Evolutionary conservation across 2,797 vertebrate species (phyloP).

Genomic region (Pseudomugil tenellus): DNA sequence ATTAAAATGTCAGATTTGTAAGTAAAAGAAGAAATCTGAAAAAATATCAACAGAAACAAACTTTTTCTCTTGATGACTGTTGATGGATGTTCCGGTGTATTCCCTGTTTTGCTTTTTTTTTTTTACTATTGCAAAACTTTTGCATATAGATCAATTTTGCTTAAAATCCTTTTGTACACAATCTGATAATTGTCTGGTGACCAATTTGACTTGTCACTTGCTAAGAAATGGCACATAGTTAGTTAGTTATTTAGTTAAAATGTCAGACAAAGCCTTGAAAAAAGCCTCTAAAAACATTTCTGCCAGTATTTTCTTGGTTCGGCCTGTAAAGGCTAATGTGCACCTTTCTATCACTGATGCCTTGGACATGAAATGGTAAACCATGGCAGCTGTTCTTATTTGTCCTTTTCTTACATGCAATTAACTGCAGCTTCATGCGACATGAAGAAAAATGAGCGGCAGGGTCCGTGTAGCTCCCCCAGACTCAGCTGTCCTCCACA

Average conservation of each 20-base stretch:
- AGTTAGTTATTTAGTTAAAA: neutral
- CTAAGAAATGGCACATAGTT: neutral
- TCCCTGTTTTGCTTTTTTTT: neutral
- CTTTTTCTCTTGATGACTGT: neutral
- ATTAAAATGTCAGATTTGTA: too few relatives aligned
- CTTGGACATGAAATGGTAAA: neutral
- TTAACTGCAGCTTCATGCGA: conserved; percentile 34
- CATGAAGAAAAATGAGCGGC: conserved; percentile 48
- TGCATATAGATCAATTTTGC: neutral
- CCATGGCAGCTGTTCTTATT: conserved; percentile 26
- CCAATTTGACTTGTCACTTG: neutral
- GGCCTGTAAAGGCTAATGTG: neutral
- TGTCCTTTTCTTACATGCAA: conserved; percentile 33
- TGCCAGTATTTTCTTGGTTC: neutral
- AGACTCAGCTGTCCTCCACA: conserved; percentile 59
- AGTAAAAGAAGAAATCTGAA: too few relatives aligned
- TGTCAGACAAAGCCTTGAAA: neutral
- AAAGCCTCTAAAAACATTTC: neutral
- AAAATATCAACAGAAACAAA: too few relatives aligned
- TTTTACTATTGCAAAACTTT: neutral
- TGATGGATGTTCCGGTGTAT: neutral
- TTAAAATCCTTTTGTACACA: neutral
- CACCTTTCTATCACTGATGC: neutral
- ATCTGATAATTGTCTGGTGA: neutral
- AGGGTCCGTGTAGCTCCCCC: conserved; percentile 20